Conservation (phyloP, 92 coral and sea anemone species). For the Epizoanthus fatuus region DNA sequence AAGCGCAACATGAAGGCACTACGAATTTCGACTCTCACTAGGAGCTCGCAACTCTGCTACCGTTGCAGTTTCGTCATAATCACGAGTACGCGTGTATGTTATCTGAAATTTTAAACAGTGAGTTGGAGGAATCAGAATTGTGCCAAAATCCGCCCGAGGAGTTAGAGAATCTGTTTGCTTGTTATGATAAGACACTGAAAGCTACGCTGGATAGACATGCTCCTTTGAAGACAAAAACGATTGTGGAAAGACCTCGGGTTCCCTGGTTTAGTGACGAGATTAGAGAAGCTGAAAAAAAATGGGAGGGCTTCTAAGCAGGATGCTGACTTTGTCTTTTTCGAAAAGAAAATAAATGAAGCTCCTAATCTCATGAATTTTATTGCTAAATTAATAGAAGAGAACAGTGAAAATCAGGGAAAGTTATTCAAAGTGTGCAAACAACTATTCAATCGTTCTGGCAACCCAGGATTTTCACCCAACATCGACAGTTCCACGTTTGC, state of each 20-base stretch:
- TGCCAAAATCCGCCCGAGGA: conserved; percentile 2
- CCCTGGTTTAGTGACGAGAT: conserved; percentile 69
- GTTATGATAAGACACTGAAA: conserved; percentile 30
- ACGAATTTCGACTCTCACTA: too few species aligned
- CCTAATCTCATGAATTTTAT: conserved; percentile 58
- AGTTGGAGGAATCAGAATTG: conserved; percentile 1
- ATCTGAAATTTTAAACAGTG: not conserved
- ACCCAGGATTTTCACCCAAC: conserved; percentile 48
- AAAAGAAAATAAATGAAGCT: conserved; percentile 39
- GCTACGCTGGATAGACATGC: conserved; percentile 53
- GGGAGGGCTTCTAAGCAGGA: conserved; percentile 13
- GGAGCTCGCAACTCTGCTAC: too few species aligned
- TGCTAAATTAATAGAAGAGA: conserved; percentile 56
- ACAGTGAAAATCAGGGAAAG: conserved; percentile 50
- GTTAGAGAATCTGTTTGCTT: conserved; percentile 12
- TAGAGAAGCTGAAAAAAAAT: conserved; percentile 65
- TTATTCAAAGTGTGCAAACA: conserved; percentile 44
- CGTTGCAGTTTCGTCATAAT: too few species aligned
- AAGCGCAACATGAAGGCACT: too few species aligned
- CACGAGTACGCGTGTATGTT: too few species aligned
- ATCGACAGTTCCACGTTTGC: conserved; percentile 46
- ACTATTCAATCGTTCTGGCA: conserved; percentile 41
- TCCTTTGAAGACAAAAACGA: conserved; percentile 50
- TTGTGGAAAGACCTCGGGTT: conserved; percentile 57
- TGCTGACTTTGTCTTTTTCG: conserved; percentile 32